A percentile compares a stretch with the other conserved stretches of the same genome.
Conservation (phyloP, 2,888 invertebrate genomes). For the Acrobasis repandana region DNA sequence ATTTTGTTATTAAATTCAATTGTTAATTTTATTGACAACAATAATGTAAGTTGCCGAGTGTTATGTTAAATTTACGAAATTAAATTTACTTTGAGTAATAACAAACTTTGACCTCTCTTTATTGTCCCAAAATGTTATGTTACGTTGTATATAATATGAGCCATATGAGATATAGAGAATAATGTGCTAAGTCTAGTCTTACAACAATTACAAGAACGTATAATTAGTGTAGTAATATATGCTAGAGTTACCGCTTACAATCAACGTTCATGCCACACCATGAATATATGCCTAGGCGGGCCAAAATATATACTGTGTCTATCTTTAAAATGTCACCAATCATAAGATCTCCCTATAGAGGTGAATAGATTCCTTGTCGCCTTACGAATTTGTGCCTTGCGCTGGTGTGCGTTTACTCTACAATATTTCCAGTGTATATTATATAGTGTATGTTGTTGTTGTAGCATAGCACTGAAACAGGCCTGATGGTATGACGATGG, state of each 20-base stretch:
- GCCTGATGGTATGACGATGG: conserved; percentile 39
- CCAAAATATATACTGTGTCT: too few relatives aligned
- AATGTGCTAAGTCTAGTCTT: conserved; percentile 32
- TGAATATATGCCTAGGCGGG: conserved; percentile 1
- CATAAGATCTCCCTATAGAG: too few relatives aligned
- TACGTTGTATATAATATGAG: conserved; percentile 34
- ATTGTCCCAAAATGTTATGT: conserved; percentile 42
- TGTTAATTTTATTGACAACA: background rate
- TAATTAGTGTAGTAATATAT: too few relatives aligned
- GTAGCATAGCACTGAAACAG: conserved; percentile 66
- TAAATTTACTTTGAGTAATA: conserved; percentile 1
- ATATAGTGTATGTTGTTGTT: conserved; percentile 40
- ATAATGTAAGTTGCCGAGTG: background rate
- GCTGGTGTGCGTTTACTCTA: background rate
- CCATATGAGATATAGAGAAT: conserved; percentile 34
- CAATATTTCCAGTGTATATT: conserved; percentile 9
- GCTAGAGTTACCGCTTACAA: conserved; percentile 32
- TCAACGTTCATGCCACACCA: conserved; percentile 8
- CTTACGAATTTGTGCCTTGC: background rate
- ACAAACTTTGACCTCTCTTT: conserved; percentile 34
- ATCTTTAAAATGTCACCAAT: too few relatives aligned
- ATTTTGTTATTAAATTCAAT: background rate
- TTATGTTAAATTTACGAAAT: background rate
- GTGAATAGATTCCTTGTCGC: too few relatives aligned
- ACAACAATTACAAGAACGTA: conserved; percentile 22